Conservation (phyloP, 2,797 vertebrate genomes). For the Oryzias dopingdopingensis region DNA sequence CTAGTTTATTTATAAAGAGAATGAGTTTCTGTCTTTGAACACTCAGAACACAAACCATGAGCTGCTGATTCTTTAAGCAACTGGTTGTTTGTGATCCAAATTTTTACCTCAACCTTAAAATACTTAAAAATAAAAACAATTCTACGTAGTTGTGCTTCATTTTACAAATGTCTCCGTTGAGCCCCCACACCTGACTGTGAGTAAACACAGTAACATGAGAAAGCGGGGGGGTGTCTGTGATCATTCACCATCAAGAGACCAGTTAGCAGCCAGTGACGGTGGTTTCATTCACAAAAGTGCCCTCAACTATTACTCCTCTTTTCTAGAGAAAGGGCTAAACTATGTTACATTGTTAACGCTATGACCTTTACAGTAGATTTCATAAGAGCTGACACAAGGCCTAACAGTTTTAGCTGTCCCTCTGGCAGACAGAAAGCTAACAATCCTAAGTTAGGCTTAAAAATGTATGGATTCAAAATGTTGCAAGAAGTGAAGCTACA, state of each 20-base stretch:
- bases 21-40: constrained; percentile 24
- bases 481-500: constrained; percentile 22
- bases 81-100: no score
- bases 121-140: not conserved
- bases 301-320: no score
- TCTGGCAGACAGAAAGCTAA: constrained; percentile 12
- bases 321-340: no score
- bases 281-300: constrained; percentile 18
- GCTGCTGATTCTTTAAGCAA: no score
- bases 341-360: no score
- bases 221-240: constrained; percentile 27
- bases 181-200: constrained; percentile 18
- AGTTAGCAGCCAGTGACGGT: constrained; percentile 24
- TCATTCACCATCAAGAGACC: constrained; percentile 55
- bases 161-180: constrained; percentile 3
- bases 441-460: constrained; percentile 44
- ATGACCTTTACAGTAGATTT: no score
- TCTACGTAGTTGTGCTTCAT: not conserved
- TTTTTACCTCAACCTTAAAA: no score
- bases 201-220: constrained; percentile 56
- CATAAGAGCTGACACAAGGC: not conserved
- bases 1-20: constrained; percentile 27
- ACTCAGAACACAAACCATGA: not conserved
- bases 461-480: constrained; percentile 19
- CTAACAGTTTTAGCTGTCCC: not conserved